These are phyloP conservation scores for Drosophila baimaii DNA, from an alignment of 1,140 invertebrate genomes.

Conservation along the genomic window DNA sequence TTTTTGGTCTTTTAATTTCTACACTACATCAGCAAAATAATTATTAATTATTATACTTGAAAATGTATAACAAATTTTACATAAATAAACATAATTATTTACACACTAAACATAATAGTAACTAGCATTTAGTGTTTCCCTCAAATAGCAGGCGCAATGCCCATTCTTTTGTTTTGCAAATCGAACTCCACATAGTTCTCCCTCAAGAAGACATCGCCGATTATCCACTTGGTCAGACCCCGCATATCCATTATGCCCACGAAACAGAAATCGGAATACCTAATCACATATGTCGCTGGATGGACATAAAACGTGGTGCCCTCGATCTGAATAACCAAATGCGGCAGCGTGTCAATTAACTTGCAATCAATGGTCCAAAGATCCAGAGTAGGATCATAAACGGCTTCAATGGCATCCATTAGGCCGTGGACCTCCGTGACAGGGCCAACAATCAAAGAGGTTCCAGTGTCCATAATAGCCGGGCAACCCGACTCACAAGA, in stretches of 20 bases:
- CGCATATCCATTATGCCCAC: slow-evolving; percentile 42
- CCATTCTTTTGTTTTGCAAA: slow-evolving; percentile 87
- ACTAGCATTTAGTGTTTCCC: neutral
- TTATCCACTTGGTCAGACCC: slow-evolving; percentile 41
- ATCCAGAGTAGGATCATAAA: slow-evolving; percentile 11
- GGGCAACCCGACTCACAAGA: slow-evolving; percentile 82
- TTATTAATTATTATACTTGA: neutral
- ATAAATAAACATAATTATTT: neutral
- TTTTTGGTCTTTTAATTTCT: neutral
- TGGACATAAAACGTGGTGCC: slow-evolving; percentile 19
- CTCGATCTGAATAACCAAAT: slow-evolving; percentile 14
- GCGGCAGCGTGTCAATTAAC: slow-evolving; percentile 7
- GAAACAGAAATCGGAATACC: slow-evolving; percentile 19
- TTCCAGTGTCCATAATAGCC: slow-evolving; percentile 91
- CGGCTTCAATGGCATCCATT: slow-evolving; percentile 37
- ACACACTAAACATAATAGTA: neutral
- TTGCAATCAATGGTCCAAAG: slow-evolving; percentile 24
- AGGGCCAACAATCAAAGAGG: slow-evolving; percentile 89
- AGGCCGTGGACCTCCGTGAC: slow-evolving; percentile 82
- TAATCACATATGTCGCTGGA: slow-evolving; percentile 37
- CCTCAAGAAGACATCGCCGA: slow-evolving; percentile 88
- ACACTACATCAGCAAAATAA: neutral
- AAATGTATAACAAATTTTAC: neutral
- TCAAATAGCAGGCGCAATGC: slow-evolving; percentile 81
- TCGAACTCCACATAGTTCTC: slow-evolving; percentile 89